Evolutionary conservation across 2,113 vertebrate genomes (phyloP), one percentile per base, ranked within the genome.

Genomic region (Scomber japonicus): DNA sequence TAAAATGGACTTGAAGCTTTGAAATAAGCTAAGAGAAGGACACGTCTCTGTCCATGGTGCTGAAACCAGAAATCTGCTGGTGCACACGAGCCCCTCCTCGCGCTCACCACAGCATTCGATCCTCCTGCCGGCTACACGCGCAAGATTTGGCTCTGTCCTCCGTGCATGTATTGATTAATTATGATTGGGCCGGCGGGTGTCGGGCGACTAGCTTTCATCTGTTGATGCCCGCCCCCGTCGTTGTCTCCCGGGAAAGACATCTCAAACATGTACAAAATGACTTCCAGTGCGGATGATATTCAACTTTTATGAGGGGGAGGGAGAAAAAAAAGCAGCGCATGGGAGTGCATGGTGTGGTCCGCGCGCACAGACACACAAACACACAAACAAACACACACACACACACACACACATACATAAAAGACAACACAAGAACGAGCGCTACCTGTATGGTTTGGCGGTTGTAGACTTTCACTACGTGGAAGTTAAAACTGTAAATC

Each of bases 401-500:
- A 44, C 71, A 65, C 60, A 62, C 48, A 85, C 53, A 72, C 4
- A 54, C 17, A 72, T 54, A 79, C 1, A 45, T 16, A 31, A 60
- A 14, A 21, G 90, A 93, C 96, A 83, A 66, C 67, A 82, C 15
- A 74, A 3, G 21, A 53, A 46, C 51, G 86, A 92, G 95, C 82
- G 0, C 27, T 88, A 98, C 98, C 97, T 99, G 97, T 88, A 99
- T 99, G 72, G 97, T 98, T 94, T 99, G 98, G 83, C 98, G 96
- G 94, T 99, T 99, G 95, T 99, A 99, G 89, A 99, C 98, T 95
- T 99, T 99, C 51, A 99, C 98, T 88, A 99, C 98, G 86, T 99
- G 97, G 92, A 99, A 99, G 95, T 98, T 99, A 94, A 99, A 99
- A 96, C 97, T 99, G 96, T 99, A 99, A 95, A 99, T 98, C 85